These are phyloP conservation scores for Smittia aterrima DNA, from an alignment of 2,888 invertebrate genomes.

Conservation along the genomic window DNA sequence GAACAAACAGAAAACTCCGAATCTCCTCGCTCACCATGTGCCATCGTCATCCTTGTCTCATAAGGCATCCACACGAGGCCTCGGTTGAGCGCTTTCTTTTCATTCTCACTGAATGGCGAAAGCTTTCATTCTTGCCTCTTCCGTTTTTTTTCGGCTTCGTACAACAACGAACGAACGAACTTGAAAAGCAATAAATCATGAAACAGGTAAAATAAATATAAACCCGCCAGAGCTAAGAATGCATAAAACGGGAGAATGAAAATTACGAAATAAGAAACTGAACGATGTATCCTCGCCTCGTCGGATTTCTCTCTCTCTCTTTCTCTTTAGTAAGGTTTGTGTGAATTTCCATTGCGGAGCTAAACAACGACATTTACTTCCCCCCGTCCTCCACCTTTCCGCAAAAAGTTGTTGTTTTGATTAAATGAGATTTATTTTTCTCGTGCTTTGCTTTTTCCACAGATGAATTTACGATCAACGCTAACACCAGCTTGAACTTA, in stretches of 20 bases:
- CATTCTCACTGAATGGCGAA: not conserved
- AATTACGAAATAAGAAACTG: conserved; percentile 36
- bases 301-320: not conserved
- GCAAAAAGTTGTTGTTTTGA: not conserved
- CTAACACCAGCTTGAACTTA: too few species aligned
- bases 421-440: not conserved
- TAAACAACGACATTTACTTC: conserved; percentile 10
- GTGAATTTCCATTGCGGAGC: not conserved
- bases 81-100: not conserved
- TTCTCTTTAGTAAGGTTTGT: not conserved
- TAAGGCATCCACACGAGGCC: conserved; percentile 6
- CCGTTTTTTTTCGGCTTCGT: not conserved
- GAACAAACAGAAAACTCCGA: not conserved
- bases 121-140: not conserved
- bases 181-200: conserved; percentile 40
- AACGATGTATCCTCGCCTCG: not conserved
- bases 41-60: not conserved
- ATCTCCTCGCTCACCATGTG: not conserved
- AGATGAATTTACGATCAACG: too few species aligned
- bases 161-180: conserved; percentile 6
- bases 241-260: conserved; percentile 26
- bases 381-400: not conserved
- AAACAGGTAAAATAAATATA: conserved; percentile 37
- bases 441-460: too few species aligned
- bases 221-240: conserved; percentile 27